Conservation (phyloP, 2,113 vertebrate genomes). For the Turdus rufiventris region DNA sequence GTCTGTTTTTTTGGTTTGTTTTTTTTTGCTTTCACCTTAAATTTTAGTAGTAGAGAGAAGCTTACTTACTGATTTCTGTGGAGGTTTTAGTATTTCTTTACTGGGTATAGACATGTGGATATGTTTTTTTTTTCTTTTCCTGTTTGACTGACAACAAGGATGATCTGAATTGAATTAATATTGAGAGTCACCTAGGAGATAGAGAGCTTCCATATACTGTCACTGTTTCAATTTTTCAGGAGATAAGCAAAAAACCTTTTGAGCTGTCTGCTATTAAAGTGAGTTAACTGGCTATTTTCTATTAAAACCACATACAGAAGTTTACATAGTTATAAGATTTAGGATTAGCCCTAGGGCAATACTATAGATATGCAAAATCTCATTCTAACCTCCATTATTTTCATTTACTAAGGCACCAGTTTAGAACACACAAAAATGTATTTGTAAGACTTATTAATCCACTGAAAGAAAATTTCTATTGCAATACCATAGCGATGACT, state of each 20-base stretch:
- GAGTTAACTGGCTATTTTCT: background rate
- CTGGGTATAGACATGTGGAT: background rate
- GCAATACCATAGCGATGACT: background rate
- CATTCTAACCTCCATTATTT: background rate
- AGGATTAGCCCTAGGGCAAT: background rate
- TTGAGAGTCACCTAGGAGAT: constrained; percentile 4
- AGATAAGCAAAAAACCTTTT: background rate
- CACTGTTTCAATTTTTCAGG: background rate
- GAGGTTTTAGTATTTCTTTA: background rate
- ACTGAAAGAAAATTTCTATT: background rate
- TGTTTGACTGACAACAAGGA: background rate
- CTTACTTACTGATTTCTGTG: background rate
- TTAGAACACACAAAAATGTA: background rate
- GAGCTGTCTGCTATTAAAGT: background rate
- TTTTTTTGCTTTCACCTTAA: background rate
- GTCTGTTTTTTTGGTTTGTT: background rate
- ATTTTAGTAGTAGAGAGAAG: background rate
- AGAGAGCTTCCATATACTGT: background rate
- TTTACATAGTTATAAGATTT: background rate
- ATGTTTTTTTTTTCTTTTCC: background rate
- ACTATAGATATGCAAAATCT: background rate
- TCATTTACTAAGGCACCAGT: background rate
- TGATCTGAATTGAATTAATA: constrained; percentile 3
- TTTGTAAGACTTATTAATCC: background rate
- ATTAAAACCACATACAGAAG: background rate